Percentiles rank a stretch among this genome's conserved stretches.
These are phyloP conservation scores for Myotis vivesi DNA, from an alignment of 2,797 vertebrate species.

Conservation along the genomic window DNA sequence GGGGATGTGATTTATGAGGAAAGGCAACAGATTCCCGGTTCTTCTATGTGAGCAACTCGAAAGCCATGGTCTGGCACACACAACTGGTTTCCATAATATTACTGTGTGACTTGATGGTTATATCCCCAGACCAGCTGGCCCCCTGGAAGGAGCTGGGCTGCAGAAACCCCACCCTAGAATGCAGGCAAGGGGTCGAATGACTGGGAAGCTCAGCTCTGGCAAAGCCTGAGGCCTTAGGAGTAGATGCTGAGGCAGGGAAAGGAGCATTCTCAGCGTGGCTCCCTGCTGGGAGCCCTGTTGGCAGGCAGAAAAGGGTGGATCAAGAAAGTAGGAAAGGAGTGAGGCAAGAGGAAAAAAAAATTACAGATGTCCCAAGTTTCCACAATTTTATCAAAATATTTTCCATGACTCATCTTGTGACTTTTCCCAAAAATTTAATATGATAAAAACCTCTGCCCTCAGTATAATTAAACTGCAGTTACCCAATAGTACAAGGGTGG, in stretches of 20 bases:
- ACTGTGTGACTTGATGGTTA: not conserved
- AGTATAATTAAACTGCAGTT: slow-evolving; percentile 62
- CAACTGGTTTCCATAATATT: not conserved
- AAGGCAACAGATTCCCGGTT: not conserved
- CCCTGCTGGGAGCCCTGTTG: slow-evolving; percentile 12
- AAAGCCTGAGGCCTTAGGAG: not conserved
- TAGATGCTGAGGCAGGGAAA: not conserved
- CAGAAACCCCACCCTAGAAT: not conserved
- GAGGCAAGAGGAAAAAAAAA: slow-evolving; percentile 63
- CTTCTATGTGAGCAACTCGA: not conserved
- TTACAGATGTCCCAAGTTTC: slow-evolving; percentile 74
- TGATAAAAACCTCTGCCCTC: slow-evolving; percentile 65
- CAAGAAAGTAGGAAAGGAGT: slow-evolving; percentile 50
- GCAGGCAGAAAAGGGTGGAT: slow-evolving; percentile 59
- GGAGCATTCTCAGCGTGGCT: not conserved
- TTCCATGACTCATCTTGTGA: slow-evolving; percentile 73
- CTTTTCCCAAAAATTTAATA: slow-evolving; percentile 60
- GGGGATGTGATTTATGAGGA: not conserved
- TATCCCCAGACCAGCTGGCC: not conserved
- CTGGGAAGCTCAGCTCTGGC: not conserved
- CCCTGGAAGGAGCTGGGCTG: not conserved
- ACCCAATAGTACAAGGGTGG: slow-evolving; percentile 25
- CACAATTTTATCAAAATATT: slow-evolving; percentile 73
- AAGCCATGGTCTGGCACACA: not conserved
- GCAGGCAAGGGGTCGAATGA: not conserved